phyloP scores from a whole-genome alignment of 53 echinoderm and acorn worm species.

The Astropecten irregularis region DNA sequence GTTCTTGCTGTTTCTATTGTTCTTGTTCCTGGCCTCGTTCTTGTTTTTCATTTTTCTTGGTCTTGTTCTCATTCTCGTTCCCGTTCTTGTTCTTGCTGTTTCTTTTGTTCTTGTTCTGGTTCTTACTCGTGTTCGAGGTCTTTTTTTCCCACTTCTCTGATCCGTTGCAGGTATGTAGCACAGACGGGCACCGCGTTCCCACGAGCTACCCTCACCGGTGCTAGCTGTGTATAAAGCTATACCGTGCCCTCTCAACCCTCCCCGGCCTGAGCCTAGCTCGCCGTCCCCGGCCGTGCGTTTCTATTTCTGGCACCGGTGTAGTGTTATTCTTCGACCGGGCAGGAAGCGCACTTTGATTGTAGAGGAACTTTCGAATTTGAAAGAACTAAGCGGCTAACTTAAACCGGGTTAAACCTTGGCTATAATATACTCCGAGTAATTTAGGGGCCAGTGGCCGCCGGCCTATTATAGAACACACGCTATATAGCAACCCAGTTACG shows the following conservation, averaged over 20 bases:
- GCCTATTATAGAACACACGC: too few species aligned
- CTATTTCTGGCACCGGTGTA: constrained; percentile 36
- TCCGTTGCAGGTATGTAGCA: neutral
- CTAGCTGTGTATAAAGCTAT: too few species aligned
- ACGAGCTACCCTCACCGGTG: neutral
- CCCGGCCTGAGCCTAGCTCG: neutral
- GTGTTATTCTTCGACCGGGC: constrained; percentile 38
- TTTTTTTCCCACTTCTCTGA: neutral
- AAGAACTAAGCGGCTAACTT: constrained; percentile 32
- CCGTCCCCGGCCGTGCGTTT: neutral
- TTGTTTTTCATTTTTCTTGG: too few species aligned
- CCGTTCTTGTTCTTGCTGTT: too few species aligned
- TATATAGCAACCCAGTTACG: too few species aligned
- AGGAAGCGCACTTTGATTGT: constrained; percentile 17
- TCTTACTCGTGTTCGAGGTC: too few species aligned
- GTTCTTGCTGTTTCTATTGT: too few species aligned
- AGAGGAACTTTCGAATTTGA: constrained; percentile 54
- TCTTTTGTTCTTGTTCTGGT: too few species aligned
- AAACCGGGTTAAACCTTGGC: constrained; percentile 7
- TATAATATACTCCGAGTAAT: neutral
- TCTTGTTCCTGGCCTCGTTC: too few species aligned
- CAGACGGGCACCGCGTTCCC: neutral
- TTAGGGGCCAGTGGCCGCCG: neutral
- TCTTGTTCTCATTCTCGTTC: too few species aligned
- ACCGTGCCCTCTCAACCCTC: neutral